Evolutionary conservation across 2,888 invertebrate genomes (phyloP).

Genomic region (Halocaridina rubra): DNA sequence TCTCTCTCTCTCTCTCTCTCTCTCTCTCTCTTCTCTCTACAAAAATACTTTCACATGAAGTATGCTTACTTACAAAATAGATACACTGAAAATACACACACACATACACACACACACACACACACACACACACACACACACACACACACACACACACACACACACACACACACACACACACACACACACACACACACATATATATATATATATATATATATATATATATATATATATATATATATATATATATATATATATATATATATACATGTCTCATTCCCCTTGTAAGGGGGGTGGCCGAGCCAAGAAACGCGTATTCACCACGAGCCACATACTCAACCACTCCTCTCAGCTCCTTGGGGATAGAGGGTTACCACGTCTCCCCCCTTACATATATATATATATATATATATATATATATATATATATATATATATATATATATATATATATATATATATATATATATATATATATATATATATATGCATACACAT

Average conservation of each 20-base stretch:
- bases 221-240: too few species aligned
- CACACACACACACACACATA: too few species aligned
- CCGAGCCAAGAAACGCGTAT: too few species aligned
- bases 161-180: too few species aligned
- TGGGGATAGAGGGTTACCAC: neutral
- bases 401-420: conserved; percentile 8
- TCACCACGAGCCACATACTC: too few species aligned
- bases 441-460: neutral
- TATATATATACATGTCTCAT: too few species aligned
- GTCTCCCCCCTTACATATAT: neutral
- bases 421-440: conserved; percentile 5
- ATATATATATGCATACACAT: too few species aligned
- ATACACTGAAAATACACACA: neutral
- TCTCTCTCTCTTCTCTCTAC: neutral
- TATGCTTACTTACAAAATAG: neutral
- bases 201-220: too few species aligned
- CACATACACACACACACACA: too few species aligned
- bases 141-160: neutral
- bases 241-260: too few species aligned
- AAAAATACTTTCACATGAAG: neutral
- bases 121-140: too few species aligned
- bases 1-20: conserved; percentile 10
- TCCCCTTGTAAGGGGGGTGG: too few species aligned
- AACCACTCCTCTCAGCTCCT: neutral
- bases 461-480: neutral